Percentiles rank a stretch among this genome's conserved stretches.
Evolutionary conservation across 2,888 invertebrate species (phyloP).

Genomic region (Magallana nippona): DNA sequence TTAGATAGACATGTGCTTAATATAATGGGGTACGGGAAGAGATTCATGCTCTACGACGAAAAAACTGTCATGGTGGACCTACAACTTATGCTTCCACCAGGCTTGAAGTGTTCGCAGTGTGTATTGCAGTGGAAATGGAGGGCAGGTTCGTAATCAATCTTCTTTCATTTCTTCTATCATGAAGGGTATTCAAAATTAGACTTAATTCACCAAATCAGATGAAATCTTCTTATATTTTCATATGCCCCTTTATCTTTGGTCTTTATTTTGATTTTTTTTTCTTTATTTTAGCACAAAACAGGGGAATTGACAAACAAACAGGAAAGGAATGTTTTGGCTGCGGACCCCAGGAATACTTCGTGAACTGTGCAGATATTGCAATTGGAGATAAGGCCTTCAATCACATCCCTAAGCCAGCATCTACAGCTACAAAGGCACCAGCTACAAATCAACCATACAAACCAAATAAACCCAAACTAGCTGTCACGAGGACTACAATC

Average conservation of each 20-base stretch:
- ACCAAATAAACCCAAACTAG: slow-evolving; percentile 24
- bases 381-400: slow-evolving; percentile 33
- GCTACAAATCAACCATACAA: neutral
- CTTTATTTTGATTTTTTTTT: neutral
- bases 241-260: no score
- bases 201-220: no score
- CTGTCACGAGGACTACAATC: neutral
- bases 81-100: slow-evolving; percentile 45
- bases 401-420: slow-evolving; percentile 36
- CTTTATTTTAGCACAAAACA: slow-evolving; percentile 47
- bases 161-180: no score
- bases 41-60: slow-evolving; percentile 30
- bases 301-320: slow-evolving; percentile 41
- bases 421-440: neutral
- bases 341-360: slow-evolving; percentile 52
- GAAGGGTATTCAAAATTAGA: no score
- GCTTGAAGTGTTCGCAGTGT: slow-evolving; percentile 51
- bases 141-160: slow-evolving; percentile 43
- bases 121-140: slow-evolving; percentile 55
- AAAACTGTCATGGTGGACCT: slow-evolving; percentile 49
- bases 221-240: no score
- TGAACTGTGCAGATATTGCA: slow-evolving; percentile 52
- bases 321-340: slow-evolving; percentile 52
- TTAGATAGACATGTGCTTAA: slow-evolving; percentile 46
- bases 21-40: slow-evolving; percentile 47